These are phyloP conservation scores for Diorhabda carinulata DNA, from an alignment of 1,140 invertebrate species.

Conservation along the genomic window DNA sequence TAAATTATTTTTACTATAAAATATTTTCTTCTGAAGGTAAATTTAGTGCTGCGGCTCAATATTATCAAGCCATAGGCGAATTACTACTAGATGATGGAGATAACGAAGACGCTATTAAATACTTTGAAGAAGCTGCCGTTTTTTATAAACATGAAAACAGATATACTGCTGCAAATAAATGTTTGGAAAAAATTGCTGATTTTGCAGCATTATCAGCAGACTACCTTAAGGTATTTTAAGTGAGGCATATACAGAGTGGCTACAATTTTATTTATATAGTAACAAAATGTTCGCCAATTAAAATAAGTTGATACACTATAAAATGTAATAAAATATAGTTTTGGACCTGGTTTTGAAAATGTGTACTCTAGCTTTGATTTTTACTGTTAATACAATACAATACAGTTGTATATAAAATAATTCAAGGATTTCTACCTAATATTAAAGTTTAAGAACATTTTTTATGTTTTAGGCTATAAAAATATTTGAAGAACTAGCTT, in stretches of 20 bases:
- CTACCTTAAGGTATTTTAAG: slow-evolving; percentile 79
- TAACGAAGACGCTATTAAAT: slow-evolving; percentile 80
- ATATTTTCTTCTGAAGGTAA: slow-evolving; percentile 46
- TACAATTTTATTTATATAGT: too few relatives aligned
- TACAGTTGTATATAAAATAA: too few relatives aligned
- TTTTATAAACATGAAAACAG: slow-evolving; percentile 87
- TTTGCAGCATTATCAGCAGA: slow-evolving; percentile 93
- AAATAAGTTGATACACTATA: too few relatives aligned
- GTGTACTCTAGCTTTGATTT: too few relatives aligned
- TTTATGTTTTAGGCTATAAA: slow-evolving; percentile 22
- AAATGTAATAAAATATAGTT: too few relatives aligned
- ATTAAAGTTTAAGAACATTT: too few relatives aligned
- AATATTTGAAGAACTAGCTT: slow-evolving; percentile 70
- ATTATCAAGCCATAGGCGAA: slow-evolving; percentile 95
- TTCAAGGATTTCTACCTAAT: too few relatives aligned
- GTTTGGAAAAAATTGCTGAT: slow-evolving; percentile 93
- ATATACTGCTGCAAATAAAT: slow-evolving; percentile 92
- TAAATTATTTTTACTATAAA: not conserved
- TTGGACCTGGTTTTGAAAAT: too few relatives aligned
- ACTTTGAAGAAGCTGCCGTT: slow-evolving; percentile 95
- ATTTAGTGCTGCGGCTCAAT: slow-evolving; percentile 95
- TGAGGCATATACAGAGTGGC: too few relatives aligned
- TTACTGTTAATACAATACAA: too few relatives aligned
- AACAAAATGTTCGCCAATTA: too few relatives aligned
- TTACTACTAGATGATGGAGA: slow-evolving; percentile 93